Evolutionary conservation across 2,113 vertebrate genomes (phyloP), one percentile per base, ranked within the genome.

Genomic region (Paramormyrops kingsleyae): DNA sequence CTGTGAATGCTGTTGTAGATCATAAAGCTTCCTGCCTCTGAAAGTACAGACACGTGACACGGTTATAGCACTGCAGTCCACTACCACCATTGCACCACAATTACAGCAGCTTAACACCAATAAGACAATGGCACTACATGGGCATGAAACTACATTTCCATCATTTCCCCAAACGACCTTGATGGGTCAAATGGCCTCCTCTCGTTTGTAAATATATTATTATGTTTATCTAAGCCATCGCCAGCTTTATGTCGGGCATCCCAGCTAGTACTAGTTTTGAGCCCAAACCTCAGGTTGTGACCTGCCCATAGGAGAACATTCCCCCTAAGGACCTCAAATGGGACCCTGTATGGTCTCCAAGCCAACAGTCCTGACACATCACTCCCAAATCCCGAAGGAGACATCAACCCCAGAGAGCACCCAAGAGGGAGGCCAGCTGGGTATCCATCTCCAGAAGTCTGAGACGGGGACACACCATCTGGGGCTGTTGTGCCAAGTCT

Each of bases 11-110:
- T 91, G 93, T 94, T 94, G 91, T 94, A 89, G 87, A 96, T 92
- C 93, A 94, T 92, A 85, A 96, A 96, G 0, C 93, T 56, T 0
- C 27, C 70, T 39, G 89, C 87, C 70, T 93, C 96, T 96, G 90
- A 10, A 83, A 6, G 70, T 59, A 53, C 44, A 86, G 3, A 74
- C 62, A 49, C 12, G 10, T 70, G 19, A 42, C 27, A 31, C n/a
- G 0, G 6, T 85, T 21, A 35, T 17, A 59, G 31, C n/a, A 87
- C 39, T n/a, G 39, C 42, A 42, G 39, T 44, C 21, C 53, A 42
- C 12, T 70, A 12, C 1, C 24, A 9, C 31, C 42, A 89, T 35
- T 49, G 9, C 27, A 31, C n/a, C 27, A 66, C 62, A 27, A 27
- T 62, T 62, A 62, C 59, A n/a, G 10, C 62, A 70, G 62, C 62